phyloP scores from a whole-genome alignment of 2,113 vertebrate genomes.

The Actenoides lindsayi region DNA sequence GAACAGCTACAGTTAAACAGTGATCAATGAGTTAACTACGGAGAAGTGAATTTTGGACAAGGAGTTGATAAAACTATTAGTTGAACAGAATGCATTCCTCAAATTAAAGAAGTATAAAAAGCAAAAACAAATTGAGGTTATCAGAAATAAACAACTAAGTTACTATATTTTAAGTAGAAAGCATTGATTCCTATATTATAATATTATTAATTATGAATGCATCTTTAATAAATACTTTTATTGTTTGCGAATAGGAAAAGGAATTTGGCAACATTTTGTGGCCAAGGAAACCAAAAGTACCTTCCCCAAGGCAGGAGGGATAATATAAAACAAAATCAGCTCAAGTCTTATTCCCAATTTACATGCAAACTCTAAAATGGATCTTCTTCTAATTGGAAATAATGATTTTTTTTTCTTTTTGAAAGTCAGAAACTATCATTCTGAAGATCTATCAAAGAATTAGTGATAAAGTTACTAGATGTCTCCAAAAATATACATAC shows the following conservation, averaged over 20 bases:
- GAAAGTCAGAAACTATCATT: fast-evolving
- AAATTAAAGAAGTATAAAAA: not conserved
- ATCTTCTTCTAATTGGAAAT: not conserved
- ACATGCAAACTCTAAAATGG: not conserved
- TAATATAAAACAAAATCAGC: not conserved
- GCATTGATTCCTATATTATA: not conserved
- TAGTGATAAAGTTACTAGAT: not conserved
- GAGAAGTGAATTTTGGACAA: not conserved
- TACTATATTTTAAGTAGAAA: not conserved
- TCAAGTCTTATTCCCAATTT: not conserved
- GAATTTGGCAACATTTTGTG: not conserved
- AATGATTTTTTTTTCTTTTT: not conserved
- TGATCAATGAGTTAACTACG: not conserved
- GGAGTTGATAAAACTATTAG: not conserved
- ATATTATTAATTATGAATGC: not conserved
- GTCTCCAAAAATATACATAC: not conserved
- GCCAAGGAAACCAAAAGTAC: not conserved
- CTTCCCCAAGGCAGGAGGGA: not conserved
- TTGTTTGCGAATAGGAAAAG: not conserved
- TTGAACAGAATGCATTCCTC: not conserved
- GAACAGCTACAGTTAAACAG: not conserved
- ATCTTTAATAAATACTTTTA: not conserved
- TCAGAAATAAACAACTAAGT: not conserved
- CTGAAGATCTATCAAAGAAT: not conserved
- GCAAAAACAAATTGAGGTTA: not conserved